These are phyloP conservation scores for Megalonaias nervosa DNA, from an alignment of 1,140 invertebrate species.

Conservation along the genomic window DNA sequence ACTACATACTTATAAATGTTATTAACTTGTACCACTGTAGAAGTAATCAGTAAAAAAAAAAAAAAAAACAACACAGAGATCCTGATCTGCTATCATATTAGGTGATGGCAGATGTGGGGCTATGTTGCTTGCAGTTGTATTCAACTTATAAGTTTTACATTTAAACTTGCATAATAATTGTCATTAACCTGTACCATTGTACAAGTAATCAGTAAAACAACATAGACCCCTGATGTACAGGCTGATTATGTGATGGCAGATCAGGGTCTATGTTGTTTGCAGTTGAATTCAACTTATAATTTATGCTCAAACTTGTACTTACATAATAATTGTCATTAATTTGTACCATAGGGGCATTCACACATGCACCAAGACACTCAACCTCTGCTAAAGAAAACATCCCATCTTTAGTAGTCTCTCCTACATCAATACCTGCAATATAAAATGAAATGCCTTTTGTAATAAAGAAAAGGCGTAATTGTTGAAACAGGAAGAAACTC, in stretches of 20 bases:
- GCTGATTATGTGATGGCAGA: neutral
- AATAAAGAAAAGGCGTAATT: no score
- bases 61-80: neutral
- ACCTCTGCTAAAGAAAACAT: constrained; percentile 97
- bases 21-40: neutral
- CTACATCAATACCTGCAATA: constrained; percentile 81
- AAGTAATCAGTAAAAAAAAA: neutral
- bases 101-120: no score
- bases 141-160: neutral
- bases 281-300: neutral
- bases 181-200: neutral
- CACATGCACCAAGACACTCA: constrained; percentile 99
- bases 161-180: neutral
- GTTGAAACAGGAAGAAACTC: no score
- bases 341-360: constrained; percentile 99
- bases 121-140: neutral
- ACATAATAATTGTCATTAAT: constrained; percentile 99
- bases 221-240: neutral
- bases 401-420: constrained; percentile 91
- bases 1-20: neutral
- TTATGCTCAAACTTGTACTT: constrained; percentile 70
- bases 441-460: neutral
- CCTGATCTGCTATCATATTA: no score
- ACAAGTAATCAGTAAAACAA: neutral
- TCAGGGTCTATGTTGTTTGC: neutral